phyloP scores from a whole-genome alignment of 2,113 vertebrate genomes.

The Dolichallabes microphthalmus region DNA sequence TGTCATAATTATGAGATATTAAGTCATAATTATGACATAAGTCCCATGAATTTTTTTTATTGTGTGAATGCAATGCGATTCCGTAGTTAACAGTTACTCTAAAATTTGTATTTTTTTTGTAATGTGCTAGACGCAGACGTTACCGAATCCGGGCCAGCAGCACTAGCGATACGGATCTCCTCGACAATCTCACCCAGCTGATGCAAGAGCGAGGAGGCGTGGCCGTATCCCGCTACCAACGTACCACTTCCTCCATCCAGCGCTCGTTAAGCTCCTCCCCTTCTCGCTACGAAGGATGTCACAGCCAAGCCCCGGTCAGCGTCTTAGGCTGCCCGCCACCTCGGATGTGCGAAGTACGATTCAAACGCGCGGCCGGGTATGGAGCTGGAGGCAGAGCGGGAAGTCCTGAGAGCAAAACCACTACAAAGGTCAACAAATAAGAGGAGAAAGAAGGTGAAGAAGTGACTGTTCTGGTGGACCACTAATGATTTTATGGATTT shows the following conservation, averaged over 20 bases:
- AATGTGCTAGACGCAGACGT: slow-evolving; percentile 74
- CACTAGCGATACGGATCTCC: slow-evolving; percentile 92
- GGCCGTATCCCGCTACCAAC: slow-evolving; percentile 83
- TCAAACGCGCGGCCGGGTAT: slow-evolving; percentile 71
- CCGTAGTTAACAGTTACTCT: background rate
- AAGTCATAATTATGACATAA: too few relatives aligned
- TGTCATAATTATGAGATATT: too few relatives aligned
- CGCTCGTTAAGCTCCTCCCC: slow-evolving; percentile 93
- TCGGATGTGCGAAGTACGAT: slow-evolving; percentile 81
- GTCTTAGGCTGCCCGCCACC: slow-evolving; percentile 87
- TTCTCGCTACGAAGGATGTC: slow-evolving; percentile 84
- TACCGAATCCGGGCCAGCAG: slow-evolving; percentile 90
- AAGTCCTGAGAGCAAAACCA: slow-evolving; percentile 80
- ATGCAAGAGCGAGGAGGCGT: slow-evolving; percentile 87
- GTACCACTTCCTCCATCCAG: slow-evolving; percentile 85
- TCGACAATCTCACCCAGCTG: slow-evolving; percentile 92
- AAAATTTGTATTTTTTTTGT: background rate
- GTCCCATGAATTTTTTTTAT: too few relatives aligned
- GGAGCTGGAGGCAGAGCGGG: slow-evolving; percentile 64
- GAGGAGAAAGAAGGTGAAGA: slow-evolving; percentile 38
- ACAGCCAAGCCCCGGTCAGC: slow-evolving; percentile 88
- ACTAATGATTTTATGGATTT: background rate
- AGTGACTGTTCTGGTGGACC: background rate
- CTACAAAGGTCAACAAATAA: slow-evolving; percentile 89
- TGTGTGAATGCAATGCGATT: too few relatives aligned